phyloP scores from a whole-genome alignment of 2,888 invertebrate genomes.

The Operophtera brumata region DNA sequence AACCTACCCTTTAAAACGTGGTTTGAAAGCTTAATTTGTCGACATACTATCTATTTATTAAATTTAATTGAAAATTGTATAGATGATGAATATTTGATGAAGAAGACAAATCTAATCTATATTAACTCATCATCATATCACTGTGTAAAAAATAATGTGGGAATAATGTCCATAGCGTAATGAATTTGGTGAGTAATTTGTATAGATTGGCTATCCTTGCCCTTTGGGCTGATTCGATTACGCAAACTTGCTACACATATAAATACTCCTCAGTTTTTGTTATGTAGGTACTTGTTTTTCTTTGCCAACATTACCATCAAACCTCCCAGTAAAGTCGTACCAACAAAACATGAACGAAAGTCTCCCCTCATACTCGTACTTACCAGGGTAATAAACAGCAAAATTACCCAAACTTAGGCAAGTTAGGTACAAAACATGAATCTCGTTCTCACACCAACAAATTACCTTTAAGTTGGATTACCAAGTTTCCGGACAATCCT shows the following conservation, averaged over 20 bases:
- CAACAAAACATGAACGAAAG: slow-evolving; percentile 6
- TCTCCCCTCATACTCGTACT: slow-evolving; percentile 15
- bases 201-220: too few species aligned
- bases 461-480: slow-evolving; percentile 37
- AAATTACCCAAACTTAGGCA: slow-evolving; percentile 23
- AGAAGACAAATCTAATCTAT: too few species aligned
- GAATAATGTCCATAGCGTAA: too few species aligned
- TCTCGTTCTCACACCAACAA: slow-evolving; percentile 39
- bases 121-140: too few species aligned
- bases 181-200: too few species aligned
- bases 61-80: too few species aligned
- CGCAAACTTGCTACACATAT: neutral
- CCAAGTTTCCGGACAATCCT: slow-evolving; percentile 32
- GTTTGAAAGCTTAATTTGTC: too few species aligned
- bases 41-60: too few species aligned
- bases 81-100: too few species aligned
- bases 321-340: neutral
- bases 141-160: too few species aligned
- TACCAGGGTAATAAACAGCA: slow-evolving; percentile 22
- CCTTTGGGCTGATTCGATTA: neutral
- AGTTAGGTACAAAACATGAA: slow-evolving; percentile 28
- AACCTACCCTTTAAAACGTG: too few species aligned
- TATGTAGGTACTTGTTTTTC: neutral
- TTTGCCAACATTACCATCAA: slow-evolving; percentile 2
- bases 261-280: neutral